Base-by-base conservation (phyloP, 2,888 invertebrate genomes). In the Gryllus longicercus region DNA sequence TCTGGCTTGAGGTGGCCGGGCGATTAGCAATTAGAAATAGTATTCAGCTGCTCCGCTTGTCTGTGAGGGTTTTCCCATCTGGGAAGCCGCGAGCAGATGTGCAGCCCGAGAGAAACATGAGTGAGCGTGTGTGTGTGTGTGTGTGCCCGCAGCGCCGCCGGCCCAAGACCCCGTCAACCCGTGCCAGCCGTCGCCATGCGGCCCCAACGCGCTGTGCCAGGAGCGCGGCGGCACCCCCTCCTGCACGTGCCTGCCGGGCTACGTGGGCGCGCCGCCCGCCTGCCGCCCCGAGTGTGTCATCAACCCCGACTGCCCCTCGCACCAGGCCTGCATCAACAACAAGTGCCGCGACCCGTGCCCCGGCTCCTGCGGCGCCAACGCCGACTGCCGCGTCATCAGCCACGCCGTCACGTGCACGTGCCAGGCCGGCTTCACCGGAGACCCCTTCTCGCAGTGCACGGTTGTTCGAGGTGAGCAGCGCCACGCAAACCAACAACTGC, bases 361-460 rank as follows among this genome's bases (percentile, higher is more conserved):
- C 75, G 94, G 93, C 74, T 93, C 93, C 51, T 95, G 95, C 86
- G 95, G 95, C 75, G 88, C 92, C 18, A 93, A 94, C 85, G 93
- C 95, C 10, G 94, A 94, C 84, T 96, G 95, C 85, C 90, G 92
- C 79, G 92, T 95, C 38, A 92, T 95, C 11, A 93, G 93, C 83
- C 94, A 95, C 84, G 92, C 93, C 1, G 95, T 95, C 0, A 93
- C 94, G 1, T 96, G 96, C 85, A 92, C 91, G 11, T 97, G 96
- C 85, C 89, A 90, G 50, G 87, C 90, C 51, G 94, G 94, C 83
- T 95, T 90, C 86, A 93, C 92, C 12, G 96, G 96, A 82, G 94
- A 95, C 88, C 94, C 95, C 78, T 95, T 95, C 84, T 91, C 94
- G 74, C 94, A 94, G 85, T 95, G 95, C 85, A 87, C 92, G 79